Evolutionary conservation across 2,888 invertebrate species (phyloP), one percentile per base, ranked within the genome.

Genomic region (Tinea pellionella): DNA sequence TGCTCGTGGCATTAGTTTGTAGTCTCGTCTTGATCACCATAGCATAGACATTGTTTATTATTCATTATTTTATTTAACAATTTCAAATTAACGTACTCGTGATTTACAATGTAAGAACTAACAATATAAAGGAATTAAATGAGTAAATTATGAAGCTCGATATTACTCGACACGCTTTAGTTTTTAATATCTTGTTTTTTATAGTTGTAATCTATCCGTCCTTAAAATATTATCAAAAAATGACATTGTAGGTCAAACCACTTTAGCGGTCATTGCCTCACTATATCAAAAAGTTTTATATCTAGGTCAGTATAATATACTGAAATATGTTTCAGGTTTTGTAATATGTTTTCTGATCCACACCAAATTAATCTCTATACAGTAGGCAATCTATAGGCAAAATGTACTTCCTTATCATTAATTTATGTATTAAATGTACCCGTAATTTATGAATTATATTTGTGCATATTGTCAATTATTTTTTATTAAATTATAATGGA

Each of bases 251-350:
- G 57, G 57, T 32, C 32, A 57, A 57, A 57, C 57, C 57, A 57
- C 57, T 57, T 57, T 57, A 57, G 57, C 57, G 57, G 57, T 57
- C 57, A 57, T 57, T 57, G 57, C 57, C 32, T 57, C 32, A 18
- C n/a, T 13, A 24, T 55, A 55, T 55, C 55, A 24, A 55, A 24
- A 24, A 16, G 55, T 19, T 9, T 32, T 32, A 32, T 57, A 57
- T 15, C 57, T 57, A 57, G 57, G 57, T 57, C 57, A 32, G 57
- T 57, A 32, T 57, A 19, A 53, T 16, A 16, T 16, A 53, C 53
- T 53, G 53, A 53, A 53, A 53, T 24, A 19, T 53, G 18, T 53
- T 53, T 53, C 53, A 53, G 24, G 9, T 12, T 53, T 18, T 53
- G 47, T 47, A 47, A 47, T 16, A 16, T 16, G 6, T 47, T 47